Evolutionary conservation across 2,113 vertebrate genomes (phyloP), one percentile per base, ranked within the genome.

Genomic region (Calyptommatus sinebrachiatus): DNA sequence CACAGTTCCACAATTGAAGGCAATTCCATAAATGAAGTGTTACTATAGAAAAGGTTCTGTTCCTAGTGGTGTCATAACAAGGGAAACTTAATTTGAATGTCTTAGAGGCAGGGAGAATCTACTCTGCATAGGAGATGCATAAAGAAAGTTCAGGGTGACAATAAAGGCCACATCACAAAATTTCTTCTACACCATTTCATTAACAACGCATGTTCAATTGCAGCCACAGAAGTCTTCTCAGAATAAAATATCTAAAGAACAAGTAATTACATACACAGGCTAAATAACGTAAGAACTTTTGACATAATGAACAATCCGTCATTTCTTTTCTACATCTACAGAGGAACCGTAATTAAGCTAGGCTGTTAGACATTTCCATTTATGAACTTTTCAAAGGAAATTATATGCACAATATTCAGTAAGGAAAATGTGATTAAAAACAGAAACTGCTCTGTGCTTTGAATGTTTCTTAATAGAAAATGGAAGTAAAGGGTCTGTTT

Each of bases 251-350:
- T 53, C 53, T 82, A 35, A 29, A 84, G 67, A 87, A 83, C 85
- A 74, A 0, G 20, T 92, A 92, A 93, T 92, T 90, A 88, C 68
- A 80, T 7, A 73, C 63, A 77, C 78, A 89, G 41, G 81, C 60
- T 91, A 90, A 92, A 60, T 85, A 88, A 83, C 78, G 14, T 81
- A 5, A 85, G 79, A 62, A 73, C 77, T 77, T 87, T 29, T 83
- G 78, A 78, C 24, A 75, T 90, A 86, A 90, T 84, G 84, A 93
- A 92, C 85, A 92, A 90, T 78, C 63, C 16, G 2, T 90, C 35
- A 87, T 91, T 93, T 90, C 80, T 82, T 12, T 90, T 91, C 83
- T 84, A 84, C 89, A 86, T 82, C 68, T 87, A 62, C 82, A 78
- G n/a, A 89, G 74, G 68, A 69, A 63, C 75, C 63, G 85, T 89